Conservation (phyloP, 2,888 invertebrate genomes). For the Ceraclea dissimilis region DNA sequence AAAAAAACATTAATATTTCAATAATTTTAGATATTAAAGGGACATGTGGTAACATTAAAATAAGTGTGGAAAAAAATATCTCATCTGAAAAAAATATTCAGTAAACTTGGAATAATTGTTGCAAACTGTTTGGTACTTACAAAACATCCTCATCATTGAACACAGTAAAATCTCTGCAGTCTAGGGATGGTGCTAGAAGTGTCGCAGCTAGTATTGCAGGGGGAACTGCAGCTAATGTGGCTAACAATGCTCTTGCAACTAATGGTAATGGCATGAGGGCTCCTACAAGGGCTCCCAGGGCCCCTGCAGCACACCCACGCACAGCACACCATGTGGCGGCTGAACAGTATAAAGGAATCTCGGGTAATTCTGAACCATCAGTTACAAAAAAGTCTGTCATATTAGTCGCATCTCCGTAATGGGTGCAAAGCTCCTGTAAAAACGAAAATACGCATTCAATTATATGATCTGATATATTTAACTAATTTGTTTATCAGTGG, state of each 20-base stretch:
- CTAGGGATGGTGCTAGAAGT: constrained; percentile 29
- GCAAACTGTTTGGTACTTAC: constrained; percentile 6
- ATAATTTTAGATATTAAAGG: too few species aligned
- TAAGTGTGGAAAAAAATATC: too few species aligned
- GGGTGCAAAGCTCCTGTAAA: constrained; percentile 11
- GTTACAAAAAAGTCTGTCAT: neutral
- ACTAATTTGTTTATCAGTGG: too few species aligned
- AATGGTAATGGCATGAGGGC: constrained; percentile 38
- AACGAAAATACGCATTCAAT: too few species aligned
- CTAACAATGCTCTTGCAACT: constrained; percentile 32
- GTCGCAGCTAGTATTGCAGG: constrained; percentile 35
- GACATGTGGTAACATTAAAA: too few species aligned
- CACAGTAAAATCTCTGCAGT: constrained; percentile 13
- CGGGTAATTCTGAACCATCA: neutral
- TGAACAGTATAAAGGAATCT: constrained; percentile 1
- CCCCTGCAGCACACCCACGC: constrained; percentile 24
- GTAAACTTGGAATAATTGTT: too few species aligned
- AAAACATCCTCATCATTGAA: neutral
- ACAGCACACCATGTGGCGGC: constrained; percentile 17
- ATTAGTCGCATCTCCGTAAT: neutral
- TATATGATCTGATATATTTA: neutral
- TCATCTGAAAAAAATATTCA: too few species aligned
- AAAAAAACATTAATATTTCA: neutral
- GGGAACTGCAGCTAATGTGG: constrained; percentile 32
- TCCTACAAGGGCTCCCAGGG: constrained; percentile 37